Conservation (phyloP, 2,113 vertebrate species). For the Recurvirostra avosetta region DNA sequence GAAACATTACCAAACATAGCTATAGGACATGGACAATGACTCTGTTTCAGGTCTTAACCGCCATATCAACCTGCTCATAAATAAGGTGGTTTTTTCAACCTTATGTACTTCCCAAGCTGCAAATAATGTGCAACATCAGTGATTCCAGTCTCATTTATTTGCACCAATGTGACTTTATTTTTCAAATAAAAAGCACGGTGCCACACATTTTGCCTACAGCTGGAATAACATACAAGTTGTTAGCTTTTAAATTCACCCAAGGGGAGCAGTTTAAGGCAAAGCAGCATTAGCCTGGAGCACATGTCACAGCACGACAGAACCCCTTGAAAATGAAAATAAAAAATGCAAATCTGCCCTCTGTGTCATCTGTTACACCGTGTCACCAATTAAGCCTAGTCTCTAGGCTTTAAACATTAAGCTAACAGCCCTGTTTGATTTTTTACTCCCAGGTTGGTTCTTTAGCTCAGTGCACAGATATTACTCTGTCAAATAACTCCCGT, state of each 20-base stretch:
- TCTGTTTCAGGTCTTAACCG: slow-evolving; percentile 1
- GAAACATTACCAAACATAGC: slow-evolving; percentile 19
- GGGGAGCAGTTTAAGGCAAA: slow-evolving; percentile 41
- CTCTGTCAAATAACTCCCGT: slow-evolving; percentile 34
- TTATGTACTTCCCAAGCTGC: not conserved
- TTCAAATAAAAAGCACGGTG: not conserved
- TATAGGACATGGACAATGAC: not conserved
- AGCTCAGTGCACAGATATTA: slow-evolving; percentile 16
- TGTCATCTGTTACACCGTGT: not conserved
- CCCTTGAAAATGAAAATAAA: slow-evolving; percentile 24
- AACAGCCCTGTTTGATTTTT: slow-evolving; percentile 6
- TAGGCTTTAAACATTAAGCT: slow-evolving; percentile 34
- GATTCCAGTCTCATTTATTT: slow-evolving; percentile 17
- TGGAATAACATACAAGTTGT: slow-evolving; percentile 23
- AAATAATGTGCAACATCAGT: not conserved
- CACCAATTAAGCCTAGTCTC: not conserved
- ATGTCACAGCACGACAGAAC: not conserved
- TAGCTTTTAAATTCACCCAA: slow-evolving; percentile 14
- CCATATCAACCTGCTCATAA: not conserved
- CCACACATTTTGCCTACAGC: slow-evolving; percentile 27
- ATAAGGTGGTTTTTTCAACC: not conserved
- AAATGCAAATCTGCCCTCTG: slow-evolving; percentile 5
- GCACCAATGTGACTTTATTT: not conserved
- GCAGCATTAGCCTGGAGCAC: not conserved
- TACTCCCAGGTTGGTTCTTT: slow-evolving; percentile 12